Evolutionary conservation across 2,797 vertebrate species (phyloP).

Genomic region (Hemitrygon akajei): DNA sequence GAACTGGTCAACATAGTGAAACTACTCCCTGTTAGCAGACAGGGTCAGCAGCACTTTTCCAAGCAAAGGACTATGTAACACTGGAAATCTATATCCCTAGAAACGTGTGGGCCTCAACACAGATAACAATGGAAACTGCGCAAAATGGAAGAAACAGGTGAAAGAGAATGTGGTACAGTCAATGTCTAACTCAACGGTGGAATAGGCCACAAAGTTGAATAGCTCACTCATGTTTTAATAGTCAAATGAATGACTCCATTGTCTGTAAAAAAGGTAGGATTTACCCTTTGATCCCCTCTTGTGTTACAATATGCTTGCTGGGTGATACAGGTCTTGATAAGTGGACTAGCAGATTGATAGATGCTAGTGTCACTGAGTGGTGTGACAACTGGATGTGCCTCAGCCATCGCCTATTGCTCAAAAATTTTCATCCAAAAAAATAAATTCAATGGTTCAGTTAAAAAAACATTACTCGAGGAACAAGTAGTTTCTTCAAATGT

Average conservation of each 20-base stretch:
- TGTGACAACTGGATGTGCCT: neutral
- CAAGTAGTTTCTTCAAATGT: neutral
- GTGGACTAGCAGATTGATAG: neutral
- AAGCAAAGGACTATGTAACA: neutral
- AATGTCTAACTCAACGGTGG: neutral
- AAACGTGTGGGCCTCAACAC: neutral
- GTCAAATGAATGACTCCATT: neutral
- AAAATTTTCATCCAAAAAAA: neutral
- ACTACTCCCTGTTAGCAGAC: neutral
- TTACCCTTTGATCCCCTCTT: too few species aligned
- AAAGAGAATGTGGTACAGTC: neutral
- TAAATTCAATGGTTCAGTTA: neutral
- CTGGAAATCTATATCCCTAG: neutral
- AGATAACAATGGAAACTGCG: neutral
- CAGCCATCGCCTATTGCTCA: neutral
- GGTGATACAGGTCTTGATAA: neutral
- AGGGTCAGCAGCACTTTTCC: too few species aligned
- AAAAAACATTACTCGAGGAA: neutral
- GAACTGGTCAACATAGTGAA: neutral
- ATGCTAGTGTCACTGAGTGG: neutral
- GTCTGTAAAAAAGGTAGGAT: neutral
- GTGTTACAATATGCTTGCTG: too few species aligned
- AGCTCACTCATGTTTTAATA: neutral
- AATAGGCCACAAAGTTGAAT: neutral
- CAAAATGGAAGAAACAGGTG: neutral